Base-by-base conservation (phyloP, 2,797 vertebrate genomes). In the Fistularia commersonii region DNA sequence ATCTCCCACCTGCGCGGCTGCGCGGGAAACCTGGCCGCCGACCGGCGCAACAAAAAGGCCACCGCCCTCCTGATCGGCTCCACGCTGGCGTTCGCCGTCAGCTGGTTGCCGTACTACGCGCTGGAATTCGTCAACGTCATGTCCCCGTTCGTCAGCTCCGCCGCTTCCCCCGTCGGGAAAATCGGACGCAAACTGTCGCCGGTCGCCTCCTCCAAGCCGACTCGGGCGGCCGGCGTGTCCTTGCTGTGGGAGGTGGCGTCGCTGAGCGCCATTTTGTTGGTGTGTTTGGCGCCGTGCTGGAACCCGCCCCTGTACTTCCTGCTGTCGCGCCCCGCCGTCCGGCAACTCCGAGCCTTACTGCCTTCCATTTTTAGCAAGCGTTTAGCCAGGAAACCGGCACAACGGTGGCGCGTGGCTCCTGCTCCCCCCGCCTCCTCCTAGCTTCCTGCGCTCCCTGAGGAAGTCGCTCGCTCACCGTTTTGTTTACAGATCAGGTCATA, bases 291-390 rank as follows among this genome's bases (percentile, higher is more conserved):
- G 9, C 83, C 85, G 1, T 89, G 88, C 70, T 89, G 87, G 87
- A 90, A 89, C 50, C 79, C 83, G 1, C 88, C 87, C 0, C 84
- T 90, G 9, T 91, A 90, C 60, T 91, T 92, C 60, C 83, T 91
- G 38, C 53, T 89, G 11, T 91, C 89, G 1, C 77, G 86, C 37
- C 87, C 87, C 2, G 90, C 87, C 9, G 76, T 90, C 34, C 81
- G 81, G 11, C 88, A 91, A 69, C 88, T 93, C 45, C 66, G 74
- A 39, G 85, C 83, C 38, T 82, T 88, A 1, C 57, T 90, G 51
- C 76, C 83, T 3, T 52, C 72, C 10, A 65, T 79, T 52, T 44
- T 86, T n/a, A 48, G 37, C 1, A 70, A 70, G 41, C 53, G 53
- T 43, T 36, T 58, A 15, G 54, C 59, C 4, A 57, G 54, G 31